phyloP scores from a whole-genome alignment of 2,888 invertebrate species.

The Trichacis sp. region DNA sequence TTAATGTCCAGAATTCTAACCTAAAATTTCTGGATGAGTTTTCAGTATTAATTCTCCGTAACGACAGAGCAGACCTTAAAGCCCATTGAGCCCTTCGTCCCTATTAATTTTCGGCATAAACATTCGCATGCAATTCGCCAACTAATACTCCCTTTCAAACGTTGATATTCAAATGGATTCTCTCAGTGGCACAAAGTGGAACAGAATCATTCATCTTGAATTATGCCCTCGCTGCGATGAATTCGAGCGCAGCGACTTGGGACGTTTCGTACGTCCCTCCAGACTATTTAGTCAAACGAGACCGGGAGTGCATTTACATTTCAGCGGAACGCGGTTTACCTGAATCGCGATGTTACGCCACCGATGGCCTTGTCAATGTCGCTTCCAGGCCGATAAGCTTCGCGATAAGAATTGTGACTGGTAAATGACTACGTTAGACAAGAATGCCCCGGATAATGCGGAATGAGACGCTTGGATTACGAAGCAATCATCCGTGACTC shows the following conservation, averaged over 20 bases:
- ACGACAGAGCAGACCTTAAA: no score
- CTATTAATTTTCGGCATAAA: neutral
- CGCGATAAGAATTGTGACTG: conserved; percentile 34
- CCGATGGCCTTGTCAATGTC: conserved; percentile 33
- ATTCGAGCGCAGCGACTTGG: conserved; percentile 10
- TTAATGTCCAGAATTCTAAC: no score
- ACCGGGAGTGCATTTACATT: conserved; percentile 62
- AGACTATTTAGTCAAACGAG: conserved; percentile 64
- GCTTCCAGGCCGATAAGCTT: conserved; percentile 21
- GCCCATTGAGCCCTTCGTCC: no score
- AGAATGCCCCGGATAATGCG: conserved; percentile 15
- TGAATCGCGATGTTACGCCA: conserved; percentile 27
- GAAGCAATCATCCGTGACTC: conserved; percentile 34
- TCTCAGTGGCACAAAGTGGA: neutral
- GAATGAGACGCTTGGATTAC: conserved; percentile 27
- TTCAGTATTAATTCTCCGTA: no score
- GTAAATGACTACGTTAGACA: conserved; percentile 33
- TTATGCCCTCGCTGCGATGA: neutral
- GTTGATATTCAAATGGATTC: conserved; percentile 7
- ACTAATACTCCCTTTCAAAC: neutral
- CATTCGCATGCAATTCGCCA: neutral
- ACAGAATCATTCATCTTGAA: conserved; percentile 8
- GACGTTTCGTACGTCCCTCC: conserved; percentile 44
- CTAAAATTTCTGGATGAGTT: no score
- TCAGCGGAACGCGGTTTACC: conserved; percentile 45